phyloP scores from a whole-genome alignment of 2,797 vertebrate species.

The Microcaecilia unicolor region DNA sequence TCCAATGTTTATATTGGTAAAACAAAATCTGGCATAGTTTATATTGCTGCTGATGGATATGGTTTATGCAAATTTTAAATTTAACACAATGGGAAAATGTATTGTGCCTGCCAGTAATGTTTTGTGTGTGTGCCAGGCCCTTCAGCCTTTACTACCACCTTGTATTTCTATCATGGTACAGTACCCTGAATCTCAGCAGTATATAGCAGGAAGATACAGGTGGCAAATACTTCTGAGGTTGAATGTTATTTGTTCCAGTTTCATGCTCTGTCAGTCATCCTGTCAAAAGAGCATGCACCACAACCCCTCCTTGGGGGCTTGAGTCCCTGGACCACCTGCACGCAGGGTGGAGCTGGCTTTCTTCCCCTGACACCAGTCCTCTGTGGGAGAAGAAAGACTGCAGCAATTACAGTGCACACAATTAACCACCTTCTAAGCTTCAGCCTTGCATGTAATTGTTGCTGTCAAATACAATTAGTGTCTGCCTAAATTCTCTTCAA shows the following conservation, averaged over 20 bases:
- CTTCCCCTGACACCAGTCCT: constrained; percentile 19
- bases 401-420: constrained; percentile 33
- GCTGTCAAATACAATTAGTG: constrained; percentile 51
- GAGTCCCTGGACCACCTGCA: constrained; percentile 21
- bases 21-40: no score
- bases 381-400: constrained; percentile 20
- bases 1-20: no score
- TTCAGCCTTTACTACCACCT: no score
- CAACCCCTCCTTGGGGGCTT: neutral
- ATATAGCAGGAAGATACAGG: constrained; percentile 4
- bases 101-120: neutral
- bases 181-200: constrained; percentile 2
- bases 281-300: neutral
- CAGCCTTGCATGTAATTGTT: constrained; percentile 51
- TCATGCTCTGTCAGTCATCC: constrained; percentile 15
- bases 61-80: no score
- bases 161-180: constrained; percentile 3
- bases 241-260: no score
- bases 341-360: constrained; percentile 8
- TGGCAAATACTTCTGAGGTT: constrained; percentile 24
- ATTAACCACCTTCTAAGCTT: constrained; percentile 45
- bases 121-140: constrained; percentile 6
- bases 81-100: no score
- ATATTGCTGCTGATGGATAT: no score
- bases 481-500: constrained; percentile 35